Percentiles rank a stretch among this genome's conserved stretches.
Conservation (phyloP, 1,140 invertebrate species). For the Schlechtendalia chinensis region DNA sequence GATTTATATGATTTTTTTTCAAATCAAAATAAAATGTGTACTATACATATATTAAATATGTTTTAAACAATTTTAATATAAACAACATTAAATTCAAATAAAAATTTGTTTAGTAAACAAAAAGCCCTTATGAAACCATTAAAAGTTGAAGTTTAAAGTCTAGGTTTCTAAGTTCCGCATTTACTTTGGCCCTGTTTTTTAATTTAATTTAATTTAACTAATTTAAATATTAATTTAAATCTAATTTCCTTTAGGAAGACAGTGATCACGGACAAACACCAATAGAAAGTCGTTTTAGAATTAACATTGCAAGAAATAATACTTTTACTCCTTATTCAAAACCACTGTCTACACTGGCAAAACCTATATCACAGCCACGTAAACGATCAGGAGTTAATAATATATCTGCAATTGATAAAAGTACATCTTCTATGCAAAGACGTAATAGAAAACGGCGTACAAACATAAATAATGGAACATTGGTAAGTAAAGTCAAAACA, state of each 20-base stretch:
- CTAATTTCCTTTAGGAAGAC: slow-evolving; percentile 3
- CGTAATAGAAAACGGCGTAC: slow-evolving; percentile 36
- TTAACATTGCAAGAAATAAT: slow-evolving; percentile 20
- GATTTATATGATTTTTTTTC: too few species aligned
- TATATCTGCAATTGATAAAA: slow-evolving; percentile 39
- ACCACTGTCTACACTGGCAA: not conserved
- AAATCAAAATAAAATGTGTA: too few species aligned
- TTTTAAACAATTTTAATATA: too few species aligned
- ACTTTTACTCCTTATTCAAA: slow-evolving; percentile 25
- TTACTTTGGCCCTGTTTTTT: too few species aligned
- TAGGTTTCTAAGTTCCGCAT: too few species aligned
- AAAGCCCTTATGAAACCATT: too few species aligned
- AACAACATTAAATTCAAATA: too few species aligned
- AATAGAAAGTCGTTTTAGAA: slow-evolving; percentile 33
- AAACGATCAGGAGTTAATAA: slow-evolving; percentile 38
- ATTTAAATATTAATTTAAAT: slow-evolving; percentile 8
- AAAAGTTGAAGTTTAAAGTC: too few species aligned
- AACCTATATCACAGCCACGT: slow-evolving; percentile 13
- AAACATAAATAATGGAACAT: slow-evolving; percentile 44
- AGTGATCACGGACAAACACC: slow-evolving; percentile 37
- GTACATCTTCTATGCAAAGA: slow-evolving; percentile 33
- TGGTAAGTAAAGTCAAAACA: slow-evolving; percentile 6
- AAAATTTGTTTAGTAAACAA: too few species aligned
- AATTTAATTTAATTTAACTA: not conserved
- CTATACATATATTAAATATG: too few species aligned